Percentiles rank a stretch among this genome's conserved stretches.
Conservation (phyloP, 2,888 invertebrate species). For the Poecilobothrus nobilitatus region DNA sequence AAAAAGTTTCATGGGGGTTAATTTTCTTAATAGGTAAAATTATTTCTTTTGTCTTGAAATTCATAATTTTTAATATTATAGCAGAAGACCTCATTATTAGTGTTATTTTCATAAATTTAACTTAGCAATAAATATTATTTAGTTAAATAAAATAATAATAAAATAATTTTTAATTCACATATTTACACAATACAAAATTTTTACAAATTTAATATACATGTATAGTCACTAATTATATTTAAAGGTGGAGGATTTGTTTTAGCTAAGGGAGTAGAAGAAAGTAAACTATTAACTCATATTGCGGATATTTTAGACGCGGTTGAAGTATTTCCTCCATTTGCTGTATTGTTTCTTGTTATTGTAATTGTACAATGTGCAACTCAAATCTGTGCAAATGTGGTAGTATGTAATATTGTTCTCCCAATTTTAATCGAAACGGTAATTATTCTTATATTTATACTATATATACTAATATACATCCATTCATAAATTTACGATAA, state of each 20-base stretch:
- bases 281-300: constrained; percentile 67
- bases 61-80: no score
- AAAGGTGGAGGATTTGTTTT: constrained; percentile 82
- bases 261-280: constrained; percentile 73
- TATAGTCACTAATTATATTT: no score
- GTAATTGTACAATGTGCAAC: constrained; percentile 70
- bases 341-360: constrained; percentile 67
- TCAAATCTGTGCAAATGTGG: constrained; percentile 85
- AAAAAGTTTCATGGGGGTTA: constrained; percentile 84
- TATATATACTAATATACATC: no score
- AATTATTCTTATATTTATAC: constrained; percentile 24
- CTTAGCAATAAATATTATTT: no score
- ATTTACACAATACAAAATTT: no score
- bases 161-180: no score
- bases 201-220: no score
- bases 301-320: constrained; percentile 62
- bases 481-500: no score
- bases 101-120: no score
- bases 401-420: constrained; percentile 78
- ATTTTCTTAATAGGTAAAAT: constrained; percentile 64
- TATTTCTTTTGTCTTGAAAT: no score
- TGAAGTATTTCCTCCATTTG: constrained; percentile 52
- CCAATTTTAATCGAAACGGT: constrained; percentile 77
- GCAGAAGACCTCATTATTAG: no score
- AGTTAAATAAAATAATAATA: no score